Evolutionary conservation across 2,797 vertebrate species (phyloP).

Genomic region (Bucorvus abyssinicus): DNA sequence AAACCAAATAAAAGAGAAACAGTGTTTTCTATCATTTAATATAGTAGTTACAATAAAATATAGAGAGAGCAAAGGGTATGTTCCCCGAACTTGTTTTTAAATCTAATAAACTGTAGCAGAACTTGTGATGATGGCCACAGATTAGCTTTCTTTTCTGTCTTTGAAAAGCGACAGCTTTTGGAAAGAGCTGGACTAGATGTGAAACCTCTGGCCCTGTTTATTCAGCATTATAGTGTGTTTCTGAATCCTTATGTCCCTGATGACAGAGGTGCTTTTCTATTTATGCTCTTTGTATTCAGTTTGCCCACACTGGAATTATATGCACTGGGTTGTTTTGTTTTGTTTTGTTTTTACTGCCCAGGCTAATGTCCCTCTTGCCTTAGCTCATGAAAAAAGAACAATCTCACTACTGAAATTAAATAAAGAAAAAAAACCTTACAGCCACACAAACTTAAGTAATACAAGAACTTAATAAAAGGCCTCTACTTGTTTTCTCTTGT

Average conservation of each 20-base stretch:
- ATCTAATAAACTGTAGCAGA: constrained; percentile 27
- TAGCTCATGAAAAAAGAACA: constrained; percentile 15
- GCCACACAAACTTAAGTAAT: background rate
- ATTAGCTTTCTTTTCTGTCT: constrained; percentile 64
- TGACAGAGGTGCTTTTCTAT: constrained; percentile 64
- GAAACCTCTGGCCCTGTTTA: constrained; percentile 62
- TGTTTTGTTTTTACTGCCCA: background rate
- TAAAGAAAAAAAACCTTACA: background rate
- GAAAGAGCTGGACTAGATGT: constrained; percentile 62
- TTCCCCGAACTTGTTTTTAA: background rate
- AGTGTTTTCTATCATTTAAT: background rate
- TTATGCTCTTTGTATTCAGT: constrained; percentile 62
- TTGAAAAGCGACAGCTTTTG: constrained; percentile 62
- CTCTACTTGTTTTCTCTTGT: background rate
- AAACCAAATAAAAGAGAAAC: background rate
- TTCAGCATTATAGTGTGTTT: constrained; percentile 58
- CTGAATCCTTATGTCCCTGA: constrained; percentile 58
- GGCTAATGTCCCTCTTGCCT: constrained; percentile 1
- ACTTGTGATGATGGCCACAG: constrained; percentile 40
- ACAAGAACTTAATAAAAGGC: background rate
- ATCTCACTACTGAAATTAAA: constrained; percentile 1
- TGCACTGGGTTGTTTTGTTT: background rate
- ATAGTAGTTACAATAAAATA: background rate
- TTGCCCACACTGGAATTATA: constrained; percentile 39
- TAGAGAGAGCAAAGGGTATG: background rate